Conservation (phyloP, 1,140 invertebrate species). For the Hesperophylax magnus region DNA sequence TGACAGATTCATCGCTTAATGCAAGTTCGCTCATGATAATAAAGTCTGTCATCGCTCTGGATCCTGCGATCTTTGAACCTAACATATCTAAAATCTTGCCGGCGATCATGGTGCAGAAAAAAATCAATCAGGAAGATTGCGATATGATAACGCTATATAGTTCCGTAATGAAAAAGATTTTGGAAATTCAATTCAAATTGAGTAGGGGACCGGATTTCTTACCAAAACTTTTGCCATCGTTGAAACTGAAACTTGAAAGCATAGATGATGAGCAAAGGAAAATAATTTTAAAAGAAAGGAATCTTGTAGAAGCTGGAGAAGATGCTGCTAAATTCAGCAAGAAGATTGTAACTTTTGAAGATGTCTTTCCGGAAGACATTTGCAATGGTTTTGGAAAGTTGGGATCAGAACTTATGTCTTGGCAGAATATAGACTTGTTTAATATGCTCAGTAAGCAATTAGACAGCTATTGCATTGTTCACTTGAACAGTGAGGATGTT, state of each 20-base stretch:
- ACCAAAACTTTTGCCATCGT: conserved; percentile 23
- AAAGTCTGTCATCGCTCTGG: conserved; percentile 40
- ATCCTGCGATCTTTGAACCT: conserved; percentile 48
- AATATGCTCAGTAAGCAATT: conserved; percentile 39
- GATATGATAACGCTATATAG: conserved; percentile 14
- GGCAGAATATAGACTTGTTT: conserved; percentile 49
- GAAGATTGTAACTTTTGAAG: conserved; percentile 37
- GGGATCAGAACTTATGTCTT: conserved; percentile 45
- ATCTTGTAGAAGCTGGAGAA: conserved; percentile 22
- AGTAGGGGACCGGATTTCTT: conserved; percentile 49
- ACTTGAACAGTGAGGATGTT: conserved; percentile 7
- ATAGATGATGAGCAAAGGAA: conserved; percentile 42
- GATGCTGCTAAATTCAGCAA: conserved; percentile 15
- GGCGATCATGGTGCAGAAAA: conserved; percentile 48
- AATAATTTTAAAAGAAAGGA: conserved; percentile 31
- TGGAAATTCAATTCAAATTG: conserved; percentile 49
- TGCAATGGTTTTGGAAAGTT: conserved; percentile 49
- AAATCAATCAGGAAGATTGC: conserved; percentile 4
- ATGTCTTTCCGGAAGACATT: conserved; percentile 46
- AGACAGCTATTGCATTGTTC: conserved; percentile 31
- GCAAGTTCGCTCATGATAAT: conserved; percentile 27
- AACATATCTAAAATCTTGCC: conserved; percentile 40
- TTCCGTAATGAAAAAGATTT: conserved; percentile 32
- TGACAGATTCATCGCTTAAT: conserved; percentile 1
- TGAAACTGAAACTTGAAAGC: conserved; percentile 44